Evolutionary conservation across 2,113 vertebrate genomes (phyloP), one percentile per base, ranked within the genome.

Genomic region (Garra rufa): DNA sequence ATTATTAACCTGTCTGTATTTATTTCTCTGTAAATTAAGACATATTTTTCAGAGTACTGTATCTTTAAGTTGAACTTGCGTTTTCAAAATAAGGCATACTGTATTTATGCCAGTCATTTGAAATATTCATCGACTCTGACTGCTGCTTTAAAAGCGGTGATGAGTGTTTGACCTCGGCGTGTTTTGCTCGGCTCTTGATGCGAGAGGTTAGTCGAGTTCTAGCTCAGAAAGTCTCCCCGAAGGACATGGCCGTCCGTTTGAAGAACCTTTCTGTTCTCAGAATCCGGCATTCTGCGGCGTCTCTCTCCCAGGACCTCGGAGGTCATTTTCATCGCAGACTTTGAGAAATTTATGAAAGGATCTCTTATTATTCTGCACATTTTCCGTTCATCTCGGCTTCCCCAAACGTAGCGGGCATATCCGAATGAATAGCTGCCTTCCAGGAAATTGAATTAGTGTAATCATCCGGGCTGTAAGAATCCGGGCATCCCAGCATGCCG

Each of bases 391-490:
- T 79, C 52, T 55, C 13, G 8, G 10, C 34, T 59, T 30, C 55
- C 30, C 28, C 77, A 59, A 73, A 73, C 28, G 46, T 24, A 21
- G 52, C 10, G 7, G 34, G 30, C 8, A 65, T 17, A 48, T 46
- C 57, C 55, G 41, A 70, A 83, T 82, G 65, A 70, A 81, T 52
- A 71, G 48, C 48, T 28, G 59, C 50, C 83, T 69, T 75, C 4
- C 50, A 85, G 83, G 73, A 82, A 78, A 86, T 74, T 85, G 73
- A 83, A 71, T 85, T 69, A 70, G 69, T 67, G 46, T 82, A 76
- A 85, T 82, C 41, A 82, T 48, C 50, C 19, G 17, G 26, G 55
- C 69, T n/a, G 41, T 28, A 76, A 30, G 19, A 67, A 26, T 61
- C 26, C 8, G 71, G 19, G 55, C 52, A 14, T 46, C 69, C 21